Base-by-base conservation (phyloP, 2,113 vertebrate species). In the Pandion haliaetus region DNA sequence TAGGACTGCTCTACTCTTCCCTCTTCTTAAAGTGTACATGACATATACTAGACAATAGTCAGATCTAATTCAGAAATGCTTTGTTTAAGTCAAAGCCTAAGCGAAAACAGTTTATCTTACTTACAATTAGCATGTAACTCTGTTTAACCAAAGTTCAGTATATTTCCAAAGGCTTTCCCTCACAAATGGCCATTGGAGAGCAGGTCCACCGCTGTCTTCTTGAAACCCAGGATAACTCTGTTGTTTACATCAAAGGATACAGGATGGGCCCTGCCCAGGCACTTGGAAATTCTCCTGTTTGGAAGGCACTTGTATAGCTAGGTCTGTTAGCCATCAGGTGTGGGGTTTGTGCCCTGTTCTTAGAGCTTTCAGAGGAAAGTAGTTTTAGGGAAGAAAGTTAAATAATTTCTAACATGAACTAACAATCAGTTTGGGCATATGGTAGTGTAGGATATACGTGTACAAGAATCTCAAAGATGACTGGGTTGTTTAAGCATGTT, bases 241-340 rank as follows among this genome's bases (percentile, higher is more conserved):
- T 10, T 59, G 8, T 14, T 77, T 44, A 3, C 20, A 11, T 58
- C 40, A 58, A 6, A 58, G 28, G 38, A 8, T 14, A 17, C 20
- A 26, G 61, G 15, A 24, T 3, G 4, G 25, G 17, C 26, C 21
- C 23, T 83, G 8, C 10, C 2, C 0, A 0, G 18, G 4, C 62
- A 6, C 29, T 45, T 61, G 50, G 38, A 89, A 78, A n/a, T 45
- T 70, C 59, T 67, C 19, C 40, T 36, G 20, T 19, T 87, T 67
- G 24, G 69, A 55, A 76, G 58, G 36, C 62, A 12, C 20, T 58
- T 59, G 31, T 71, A 8, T 28, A 87, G n/a, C 38, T 45, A 6
- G 40, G n/a, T 70, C 3, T 47, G 8, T 65, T 47, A 54, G 45
- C 55, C 38, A 14, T 25, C 24, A 17, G 17, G 17, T 49, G 4